A percentile compares a stretch with the other conserved stretches of the same genome.
Evolutionary conservation across 2,797 vertebrate species (phyloP).

Genomic region (Melanotaenia boesemani): DNA sequence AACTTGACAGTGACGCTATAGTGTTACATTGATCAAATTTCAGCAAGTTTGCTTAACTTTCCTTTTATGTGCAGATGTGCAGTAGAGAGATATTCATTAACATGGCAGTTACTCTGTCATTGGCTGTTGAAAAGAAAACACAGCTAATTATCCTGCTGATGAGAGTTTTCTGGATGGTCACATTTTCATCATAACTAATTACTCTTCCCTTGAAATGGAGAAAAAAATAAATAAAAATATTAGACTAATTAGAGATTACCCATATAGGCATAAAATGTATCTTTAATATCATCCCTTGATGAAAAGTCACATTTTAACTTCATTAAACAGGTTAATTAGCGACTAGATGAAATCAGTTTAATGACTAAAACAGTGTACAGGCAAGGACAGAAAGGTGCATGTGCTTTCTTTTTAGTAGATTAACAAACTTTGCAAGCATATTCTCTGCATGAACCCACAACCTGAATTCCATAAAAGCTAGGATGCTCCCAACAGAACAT

Average conservation of each 20-base stretch:
- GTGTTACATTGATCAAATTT: conserved; percentile 6
- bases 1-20: neutral
- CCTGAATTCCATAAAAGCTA: too few species aligned
- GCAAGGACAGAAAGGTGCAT: too few species aligned
- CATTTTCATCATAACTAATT: conserved; percentile 42
- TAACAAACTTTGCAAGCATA: too few species aligned
- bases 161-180: conserved; percentile 62
- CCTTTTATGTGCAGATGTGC: neutral
- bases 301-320: conserved; percentile 31
- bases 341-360: neutral
- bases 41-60: conserved; percentile 16
- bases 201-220: conserved; percentile 37
- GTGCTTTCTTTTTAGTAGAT: too few species aligned
- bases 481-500: too few species aligned
- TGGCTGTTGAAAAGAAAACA: conserved; percentile 48
- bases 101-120: conserved; percentile 40
- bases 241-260: conserved; percentile 48
- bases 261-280: conserved; percentile 38
- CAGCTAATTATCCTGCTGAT: conserved; percentile 59
- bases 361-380: too few species aligned
- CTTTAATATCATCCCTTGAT: conserved; percentile 43
- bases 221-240: conserved; percentile 1
- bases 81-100: conserved; percentile 34
- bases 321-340: neutral
- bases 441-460: too few species aligned